These are phyloP conservation scores for Pluvialis apricaria DNA, from an alignment of 2,113 vertebrate species.

Conservation along the genomic window DNA sequence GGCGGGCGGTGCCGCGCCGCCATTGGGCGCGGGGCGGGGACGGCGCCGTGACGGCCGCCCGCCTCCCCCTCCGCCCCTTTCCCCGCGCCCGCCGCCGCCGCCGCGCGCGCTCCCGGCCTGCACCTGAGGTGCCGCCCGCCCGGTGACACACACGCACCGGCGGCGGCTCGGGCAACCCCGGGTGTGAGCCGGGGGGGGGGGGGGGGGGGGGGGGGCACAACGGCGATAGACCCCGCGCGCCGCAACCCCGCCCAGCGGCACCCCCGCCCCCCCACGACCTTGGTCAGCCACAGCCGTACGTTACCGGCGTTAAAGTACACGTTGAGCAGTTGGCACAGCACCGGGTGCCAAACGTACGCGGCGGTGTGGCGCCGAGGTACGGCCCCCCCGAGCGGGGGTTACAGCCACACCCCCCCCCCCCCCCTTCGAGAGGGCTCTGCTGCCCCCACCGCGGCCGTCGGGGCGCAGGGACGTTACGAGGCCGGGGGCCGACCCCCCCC, in stretches of 20 bases:
- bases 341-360: rapidly evolving
- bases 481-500: background rate
- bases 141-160: background rate
- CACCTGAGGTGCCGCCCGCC: background rate
- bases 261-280: too few species aligned
- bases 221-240: background rate
- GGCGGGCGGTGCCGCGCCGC: background rate
- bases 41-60: background rate
- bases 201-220: too few species aligned
- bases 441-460: too few species aligned
- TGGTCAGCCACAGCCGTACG: background rate
- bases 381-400: background rate
- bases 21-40: background rate
- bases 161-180: background rate
- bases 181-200: background rate
- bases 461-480: background rate
- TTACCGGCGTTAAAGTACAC: background rate
- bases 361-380: rapidly evolving
- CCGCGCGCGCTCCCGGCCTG: background rate
- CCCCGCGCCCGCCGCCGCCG: background rate
- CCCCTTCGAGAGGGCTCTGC: too few species aligned
- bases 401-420: too few species aligned
- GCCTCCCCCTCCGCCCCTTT: background rate
- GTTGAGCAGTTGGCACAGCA: background rate
- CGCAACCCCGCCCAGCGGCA: background rate